Evolutionary conservation across 2,797 vertebrate species (phyloP).

Genomic region (Cheracebus regulus): DNA sequence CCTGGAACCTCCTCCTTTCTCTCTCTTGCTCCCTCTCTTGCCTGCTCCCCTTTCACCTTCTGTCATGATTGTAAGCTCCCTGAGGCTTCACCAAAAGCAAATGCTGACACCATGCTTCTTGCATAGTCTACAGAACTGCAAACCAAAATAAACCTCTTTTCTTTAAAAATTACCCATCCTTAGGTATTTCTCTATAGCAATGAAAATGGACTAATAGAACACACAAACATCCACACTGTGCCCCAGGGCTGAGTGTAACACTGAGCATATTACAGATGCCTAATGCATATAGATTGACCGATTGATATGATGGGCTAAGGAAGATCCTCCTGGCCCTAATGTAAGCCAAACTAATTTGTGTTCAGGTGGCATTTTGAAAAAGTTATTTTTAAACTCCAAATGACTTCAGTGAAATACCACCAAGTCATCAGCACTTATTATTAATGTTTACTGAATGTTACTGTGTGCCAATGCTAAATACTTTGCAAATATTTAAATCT

Average conservation of each 20-base stretch:
- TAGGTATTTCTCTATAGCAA: neutral
- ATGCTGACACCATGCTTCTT: neutral
- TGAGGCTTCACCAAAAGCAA: neutral
- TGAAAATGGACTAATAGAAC: neutral
- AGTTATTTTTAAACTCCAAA: neutral
- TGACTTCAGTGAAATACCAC: neutral
- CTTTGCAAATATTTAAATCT: neutral
- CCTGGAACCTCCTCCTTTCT: neutral
- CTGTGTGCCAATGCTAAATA: neutral
- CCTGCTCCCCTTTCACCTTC: neutral
- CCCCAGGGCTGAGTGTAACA: neutral
- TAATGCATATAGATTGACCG: neutral
- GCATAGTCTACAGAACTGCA: neutral
- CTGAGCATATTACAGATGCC: neutral
- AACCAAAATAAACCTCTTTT: neutral
- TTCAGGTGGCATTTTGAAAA: slow-evolving; percentile 1
- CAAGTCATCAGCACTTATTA: neutral
- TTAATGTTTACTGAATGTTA: neutral
- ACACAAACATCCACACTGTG: neutral
- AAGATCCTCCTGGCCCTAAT: neutral
- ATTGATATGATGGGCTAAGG: neutral
- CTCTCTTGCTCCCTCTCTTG: neutral
- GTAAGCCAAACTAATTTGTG: neutral
- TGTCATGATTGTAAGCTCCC: neutral
- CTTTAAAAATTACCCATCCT: neutral